Evolutionary conservation across 2,113 vertebrate species (phyloP).

Genomic region (Cepphus grylle): DNA sequence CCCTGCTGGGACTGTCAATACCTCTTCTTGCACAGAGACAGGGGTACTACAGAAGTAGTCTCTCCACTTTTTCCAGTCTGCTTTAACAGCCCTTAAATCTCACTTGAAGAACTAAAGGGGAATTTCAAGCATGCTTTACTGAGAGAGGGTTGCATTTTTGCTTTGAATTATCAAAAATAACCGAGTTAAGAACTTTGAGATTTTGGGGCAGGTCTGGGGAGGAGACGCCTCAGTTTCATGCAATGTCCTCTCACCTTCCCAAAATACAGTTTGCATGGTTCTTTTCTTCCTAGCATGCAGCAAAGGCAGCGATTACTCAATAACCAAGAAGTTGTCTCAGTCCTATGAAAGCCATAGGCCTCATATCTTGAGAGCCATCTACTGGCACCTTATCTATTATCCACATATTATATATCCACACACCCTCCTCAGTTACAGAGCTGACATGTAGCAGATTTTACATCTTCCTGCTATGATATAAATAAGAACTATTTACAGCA

Average conservation of each 20-base stretch:
- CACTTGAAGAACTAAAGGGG: neutral
- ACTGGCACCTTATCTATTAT: conserved; percentile 50
- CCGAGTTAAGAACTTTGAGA: neutral
- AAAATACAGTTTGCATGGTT: neutral
- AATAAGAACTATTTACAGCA: neutral
- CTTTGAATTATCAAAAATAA: neutral
- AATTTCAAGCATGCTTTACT: neutral
- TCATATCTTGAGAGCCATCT: conserved; percentile 67
- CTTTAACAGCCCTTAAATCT: neutral
- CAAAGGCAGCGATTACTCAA: neutral
- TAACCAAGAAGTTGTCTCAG: neutral
- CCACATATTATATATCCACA: neutral
- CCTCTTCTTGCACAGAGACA: neutral
- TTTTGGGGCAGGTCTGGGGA: neutral
- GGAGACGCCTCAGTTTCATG: neutral
- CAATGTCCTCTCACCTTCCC: neutral
- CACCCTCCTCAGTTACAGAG: neutral
- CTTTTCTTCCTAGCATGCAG: neutral
- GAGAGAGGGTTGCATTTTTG: neutral
- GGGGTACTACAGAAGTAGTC: neutral
- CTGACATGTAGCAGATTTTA: neutral
- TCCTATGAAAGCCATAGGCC: conserved; percentile 3
- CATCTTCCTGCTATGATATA: neutral
- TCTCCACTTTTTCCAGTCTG: neutral
- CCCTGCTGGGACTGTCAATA: neutral